These are phyloP conservation scores for Theristicus caerulescens DNA, from an alignment of 2,113 vertebrate genomes.

Conservation along the genomic window DNA sequence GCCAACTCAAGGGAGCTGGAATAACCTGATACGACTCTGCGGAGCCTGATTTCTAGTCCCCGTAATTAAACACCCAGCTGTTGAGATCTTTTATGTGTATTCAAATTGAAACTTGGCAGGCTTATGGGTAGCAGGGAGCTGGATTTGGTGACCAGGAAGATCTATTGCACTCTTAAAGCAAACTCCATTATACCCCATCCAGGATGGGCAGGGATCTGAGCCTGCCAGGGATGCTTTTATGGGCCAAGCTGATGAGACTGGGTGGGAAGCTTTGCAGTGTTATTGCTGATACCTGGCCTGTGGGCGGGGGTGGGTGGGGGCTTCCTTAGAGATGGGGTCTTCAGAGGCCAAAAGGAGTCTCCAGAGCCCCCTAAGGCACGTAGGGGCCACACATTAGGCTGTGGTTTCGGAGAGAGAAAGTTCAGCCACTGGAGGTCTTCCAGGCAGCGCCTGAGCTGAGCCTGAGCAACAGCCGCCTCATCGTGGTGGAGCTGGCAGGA, in stretches of 20 bases:
- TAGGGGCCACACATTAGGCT: background rate
- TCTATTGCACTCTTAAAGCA: background rate
- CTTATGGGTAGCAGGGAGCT: background rate
- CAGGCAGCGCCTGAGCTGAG: background rate
- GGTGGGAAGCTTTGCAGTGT: background rate
- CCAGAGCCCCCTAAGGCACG: background rate
- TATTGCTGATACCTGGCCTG: background rate
- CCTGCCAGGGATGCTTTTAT: background rate
- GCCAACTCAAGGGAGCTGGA: background rate
- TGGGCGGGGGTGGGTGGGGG: background rate
- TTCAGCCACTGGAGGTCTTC: background rate
- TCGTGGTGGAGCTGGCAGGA: background rate
- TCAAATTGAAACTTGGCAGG: background rate
- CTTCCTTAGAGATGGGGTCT: background rate
- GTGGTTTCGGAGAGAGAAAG: background rate
- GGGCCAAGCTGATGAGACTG: background rate
- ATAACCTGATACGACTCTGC: background rate
- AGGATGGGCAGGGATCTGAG: background rate
- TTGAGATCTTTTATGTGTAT: constrained; percentile 11
- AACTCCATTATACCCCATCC: background rate
- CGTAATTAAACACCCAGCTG: constrained; percentile 34
- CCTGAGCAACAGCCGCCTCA: background rate
- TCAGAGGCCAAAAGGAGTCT: background rate
- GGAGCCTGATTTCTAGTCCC: background rate
- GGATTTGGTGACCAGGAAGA: background rate